Percentiles rank a stretch among this genome's conserved stretches.
Evolutionary conservation across 2,113 vertebrate genomes (phyloP).

Genomic region (Gymnarchus niloticus): DNA sequence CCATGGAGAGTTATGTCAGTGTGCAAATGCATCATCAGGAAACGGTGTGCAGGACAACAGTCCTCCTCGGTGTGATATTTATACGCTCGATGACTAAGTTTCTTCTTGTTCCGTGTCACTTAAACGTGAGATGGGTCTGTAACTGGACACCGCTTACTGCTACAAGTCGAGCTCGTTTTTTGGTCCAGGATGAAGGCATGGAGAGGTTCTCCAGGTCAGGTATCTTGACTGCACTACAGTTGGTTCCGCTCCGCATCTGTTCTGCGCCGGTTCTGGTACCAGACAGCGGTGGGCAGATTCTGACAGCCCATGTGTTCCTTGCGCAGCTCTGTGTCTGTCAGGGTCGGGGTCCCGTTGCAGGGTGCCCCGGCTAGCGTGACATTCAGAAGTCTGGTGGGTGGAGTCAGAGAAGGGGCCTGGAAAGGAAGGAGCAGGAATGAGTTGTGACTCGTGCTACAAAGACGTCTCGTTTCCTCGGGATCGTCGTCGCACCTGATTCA

Average conservation of each 20-base stretch:
- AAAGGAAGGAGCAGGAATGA: background rate
- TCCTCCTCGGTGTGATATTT: background rate
- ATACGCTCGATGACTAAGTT: background rate
- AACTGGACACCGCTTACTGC: background rate
- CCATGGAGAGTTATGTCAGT: background rate
- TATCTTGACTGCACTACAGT: no score
- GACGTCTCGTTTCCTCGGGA: background rate
- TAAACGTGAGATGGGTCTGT: background rate
- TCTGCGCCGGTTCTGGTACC: constrained; percentile 55
- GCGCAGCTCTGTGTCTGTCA: constrained; percentile 62
- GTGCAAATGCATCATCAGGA: background rate
- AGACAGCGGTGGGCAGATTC: constrained; percentile 71
- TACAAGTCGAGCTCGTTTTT: background rate
- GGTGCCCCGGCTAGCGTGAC: constrained; percentile 67
- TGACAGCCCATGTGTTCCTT: constrained; percentile 72
- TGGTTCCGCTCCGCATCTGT: constrained; percentile 38
- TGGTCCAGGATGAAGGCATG: constrained; percentile 30
- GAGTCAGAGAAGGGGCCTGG: constrained; percentile 44
- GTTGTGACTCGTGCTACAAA: background rate
- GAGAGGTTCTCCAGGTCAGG: background rate
- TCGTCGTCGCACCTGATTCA: constrained; percentile 51
- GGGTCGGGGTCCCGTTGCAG: constrained; percentile 64
- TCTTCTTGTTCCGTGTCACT: background rate
- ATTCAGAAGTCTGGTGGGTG: constrained; percentile 56
- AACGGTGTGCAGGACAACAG: background rate